Base-by-base conservation (phyloP, 2,113 vertebrate genomes). In the Rhinolophus ferrumequinum region DNA sequence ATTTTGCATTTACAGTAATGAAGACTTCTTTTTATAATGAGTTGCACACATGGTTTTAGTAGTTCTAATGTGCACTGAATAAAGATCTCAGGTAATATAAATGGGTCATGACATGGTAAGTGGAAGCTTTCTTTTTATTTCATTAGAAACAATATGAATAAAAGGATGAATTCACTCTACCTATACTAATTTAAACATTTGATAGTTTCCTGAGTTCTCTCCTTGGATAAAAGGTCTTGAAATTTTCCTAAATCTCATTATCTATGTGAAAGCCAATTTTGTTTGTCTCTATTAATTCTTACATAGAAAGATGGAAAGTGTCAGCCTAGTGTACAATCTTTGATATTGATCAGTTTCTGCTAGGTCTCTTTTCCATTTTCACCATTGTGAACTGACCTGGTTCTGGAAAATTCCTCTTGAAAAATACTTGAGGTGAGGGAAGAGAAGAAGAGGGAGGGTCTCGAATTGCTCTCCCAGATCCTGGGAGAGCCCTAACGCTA, bases 11-110 rank as follows among this genome's bases (percentile, higher is more conserved):
- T 92, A 82, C 0, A 88, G 5, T 84, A 72, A 56, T 47, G 70
- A 70, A 91, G n/a, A 21, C 30, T 64, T 86, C 0, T 81, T 77
- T 92, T 86, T 88, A 52, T 28, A 91, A 70, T 81, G 44, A 84
- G 11, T 10, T 26, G 3, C n/a, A 0, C 33, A 60, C 85, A 72
- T 44, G 18, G 3, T 35, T 95, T 86, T 72, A 56, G 11, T 82
- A 79, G 13, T 70, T 89, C 50, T 28, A 86, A 58, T 44, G 15
- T 50, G 38, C 3, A 22, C 19, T 73, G 35, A 58, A 62, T 75
- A 93, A 92, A 80, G 75, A 77, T 77, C 28, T 62, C 44, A 58
- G 26, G 2, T 18, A 35, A 30, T 73, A 26, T 93, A 21, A 60
- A 30, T 41, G 30, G 21, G 6, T 69, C 66, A 35, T 88, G 47